Percentiles rank a stretch among this genome's conserved stretches.
Evolutionary conservation across 1,140 invertebrate genomes (phyloP).

Genomic region (Orchesella cincta): DNA sequence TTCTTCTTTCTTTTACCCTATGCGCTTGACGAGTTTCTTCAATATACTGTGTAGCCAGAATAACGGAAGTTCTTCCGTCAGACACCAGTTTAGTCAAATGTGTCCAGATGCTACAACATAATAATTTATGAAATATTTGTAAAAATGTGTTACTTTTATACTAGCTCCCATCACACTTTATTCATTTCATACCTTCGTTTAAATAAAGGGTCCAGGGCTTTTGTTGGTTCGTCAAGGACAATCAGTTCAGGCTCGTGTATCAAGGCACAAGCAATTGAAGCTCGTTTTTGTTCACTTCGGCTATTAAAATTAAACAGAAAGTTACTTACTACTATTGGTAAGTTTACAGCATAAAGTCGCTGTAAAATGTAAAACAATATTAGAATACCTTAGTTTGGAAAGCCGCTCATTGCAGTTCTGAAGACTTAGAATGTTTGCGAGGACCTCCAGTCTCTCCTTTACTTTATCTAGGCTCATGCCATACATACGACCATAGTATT

Average conservation of each 20-base stretch:
- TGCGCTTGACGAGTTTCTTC: conserved; percentile 29
- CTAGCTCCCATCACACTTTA: background rate
- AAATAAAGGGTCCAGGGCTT: background rate
- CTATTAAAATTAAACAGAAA: background rate
- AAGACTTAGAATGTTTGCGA: conserved; percentile 9
- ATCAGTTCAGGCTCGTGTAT: conserved; percentile 19
- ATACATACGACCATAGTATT: conserved; percentile 22
- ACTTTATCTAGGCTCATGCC: conserved; percentile 18
- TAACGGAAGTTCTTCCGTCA: conserved; percentile 26
- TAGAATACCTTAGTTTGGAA: conserved; percentile 12
- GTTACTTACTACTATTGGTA: background rate
- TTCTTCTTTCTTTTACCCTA: background rate
- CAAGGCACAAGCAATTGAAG: conserved; percentile 21
- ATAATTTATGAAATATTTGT: background rate
- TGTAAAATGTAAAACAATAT: background rate
- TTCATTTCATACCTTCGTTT: background rate
- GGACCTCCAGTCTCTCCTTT: conserved; percentile 16
- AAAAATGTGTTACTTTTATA: background rate
- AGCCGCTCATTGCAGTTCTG: conserved; percentile 1
- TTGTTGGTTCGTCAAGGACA: conserved; percentile 2
- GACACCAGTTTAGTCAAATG: conserved; percentile 23
- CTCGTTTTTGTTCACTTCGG: conserved; percentile 3
- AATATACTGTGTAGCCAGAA: conserved; percentile 3
- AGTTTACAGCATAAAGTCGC: background rate
- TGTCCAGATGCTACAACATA: conserved; percentile 8